phyloP scores from a whole-genome alignment of 2,797 vertebrate species.

The Bradypodion pumilum region DNA sequence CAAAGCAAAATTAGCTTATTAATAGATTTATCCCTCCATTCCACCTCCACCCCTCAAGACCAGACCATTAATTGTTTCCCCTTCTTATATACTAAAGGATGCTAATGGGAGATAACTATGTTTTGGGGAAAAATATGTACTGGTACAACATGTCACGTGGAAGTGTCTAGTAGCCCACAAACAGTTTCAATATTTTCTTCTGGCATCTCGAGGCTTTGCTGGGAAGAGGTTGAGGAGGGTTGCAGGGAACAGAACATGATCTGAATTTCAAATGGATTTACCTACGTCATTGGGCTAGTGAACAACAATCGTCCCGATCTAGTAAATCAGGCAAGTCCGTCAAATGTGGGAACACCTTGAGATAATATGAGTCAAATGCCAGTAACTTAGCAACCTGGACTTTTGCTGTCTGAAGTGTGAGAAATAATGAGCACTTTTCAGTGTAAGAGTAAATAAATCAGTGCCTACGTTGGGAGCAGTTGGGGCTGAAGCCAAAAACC shows the following conservation, averaged over 20 bases:
- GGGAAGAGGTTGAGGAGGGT: neutral
- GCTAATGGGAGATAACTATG: conserved; percentile 64
- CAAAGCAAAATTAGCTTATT: conserved; percentile 68
- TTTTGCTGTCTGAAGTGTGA: conserved; percentile 78
- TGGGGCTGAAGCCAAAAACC: neutral
- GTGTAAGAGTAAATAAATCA: conserved; percentile 74
- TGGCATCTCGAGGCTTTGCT: conserved; percentile 66
- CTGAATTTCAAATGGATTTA: conserved; percentile 79
- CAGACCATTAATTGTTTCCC: conserved; percentile 69
- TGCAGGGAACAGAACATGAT: conserved; percentile 65
- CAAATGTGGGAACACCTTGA: conserved; percentile 77
- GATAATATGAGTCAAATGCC: conserved; percentile 84
- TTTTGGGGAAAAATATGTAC: conserved; percentile 70
- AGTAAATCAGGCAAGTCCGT: conserved; percentile 80
- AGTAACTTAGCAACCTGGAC: conserved; percentile 85
- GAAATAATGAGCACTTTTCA: conserved; percentile 75
- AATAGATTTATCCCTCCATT: conserved; percentile 71
- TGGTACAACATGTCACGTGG: conserved; percentile 60
- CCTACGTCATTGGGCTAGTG: conserved; percentile 74
- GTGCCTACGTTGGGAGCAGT: conserved; percentile 48
- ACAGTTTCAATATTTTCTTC: conserved; percentile 74
- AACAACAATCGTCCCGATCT: conserved; percentile 75
- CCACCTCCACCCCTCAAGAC: conserved; percentile 36
- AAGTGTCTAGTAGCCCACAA: conserved; percentile 65
- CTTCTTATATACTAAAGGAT: conserved; percentile 66